Evolutionary conservation across 2,113 vertebrate species (phyloP).

Genomic region (Choloepus hoffmanni): DNA sequence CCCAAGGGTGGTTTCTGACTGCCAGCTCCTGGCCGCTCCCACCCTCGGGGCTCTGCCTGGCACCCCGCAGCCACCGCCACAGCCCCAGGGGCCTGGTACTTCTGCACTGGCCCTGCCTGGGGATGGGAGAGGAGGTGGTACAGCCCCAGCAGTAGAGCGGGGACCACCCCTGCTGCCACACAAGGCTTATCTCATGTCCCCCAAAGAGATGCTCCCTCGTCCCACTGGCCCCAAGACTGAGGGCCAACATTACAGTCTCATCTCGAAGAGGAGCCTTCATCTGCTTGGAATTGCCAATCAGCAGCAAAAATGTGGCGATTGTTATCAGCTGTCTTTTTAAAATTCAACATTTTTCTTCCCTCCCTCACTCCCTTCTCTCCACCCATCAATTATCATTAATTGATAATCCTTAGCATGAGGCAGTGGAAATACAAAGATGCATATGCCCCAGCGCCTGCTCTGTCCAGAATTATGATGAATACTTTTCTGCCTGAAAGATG

Average conservation of each 20-base stretch:
- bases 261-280: not conserved
- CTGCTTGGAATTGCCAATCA: constrained; percentile 48
- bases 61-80: not conserved
- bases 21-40: constrained; percentile 69
- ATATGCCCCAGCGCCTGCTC: not conserved
- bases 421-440: not conserved
- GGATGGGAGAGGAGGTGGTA: not conserved
- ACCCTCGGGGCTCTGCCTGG: constrained; percentile 58
- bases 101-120: not conserved
- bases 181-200: not conserved
- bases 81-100: not conserved
- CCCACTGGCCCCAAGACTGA: not conserved
- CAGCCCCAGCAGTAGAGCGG: not conserved
- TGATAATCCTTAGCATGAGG: not conserved
- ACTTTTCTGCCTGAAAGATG: not conserved
- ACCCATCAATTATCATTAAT: not conserved
- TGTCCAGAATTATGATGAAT: not conserved
- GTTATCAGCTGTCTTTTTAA: not conserved
- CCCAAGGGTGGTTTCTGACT: constrained; percentile 73
- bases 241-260: not conserved
- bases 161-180: accelerated
- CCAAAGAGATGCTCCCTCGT: accelerated
- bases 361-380: not conserved
- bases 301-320: constrained; percentile 30
- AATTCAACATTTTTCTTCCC: constrained; percentile 46